These are phyloP conservation scores for Cremastinae sp. DNA, from an alignment of 2,888 invertebrate species.

Conservation along the genomic window DNA sequence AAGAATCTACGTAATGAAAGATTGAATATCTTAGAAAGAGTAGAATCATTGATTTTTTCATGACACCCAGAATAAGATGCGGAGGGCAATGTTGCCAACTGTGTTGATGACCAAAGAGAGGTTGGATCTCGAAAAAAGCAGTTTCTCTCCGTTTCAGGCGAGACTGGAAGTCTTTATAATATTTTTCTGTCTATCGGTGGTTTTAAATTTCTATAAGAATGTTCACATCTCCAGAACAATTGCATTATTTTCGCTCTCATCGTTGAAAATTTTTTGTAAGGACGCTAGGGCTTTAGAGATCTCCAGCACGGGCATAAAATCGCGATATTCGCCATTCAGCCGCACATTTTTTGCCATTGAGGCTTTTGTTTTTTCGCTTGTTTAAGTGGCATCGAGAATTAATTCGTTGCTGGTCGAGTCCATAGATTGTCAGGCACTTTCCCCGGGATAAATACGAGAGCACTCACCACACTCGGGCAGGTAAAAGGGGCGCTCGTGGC, in stretches of 20 bases:
- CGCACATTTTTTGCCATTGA: slow-evolving; percentile 21
- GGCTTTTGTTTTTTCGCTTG: slow-evolving; percentile 18
- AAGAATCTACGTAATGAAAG: too few relatives aligned
- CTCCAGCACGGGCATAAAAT: slow-evolving; percentile 34
- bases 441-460: slow-evolving; percentile 65
- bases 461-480: slow-evolving; percentile 78
- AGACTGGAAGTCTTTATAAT: background rate
- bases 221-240: slow-evolving; percentile 1
- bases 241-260: background rate
- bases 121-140: background rate
- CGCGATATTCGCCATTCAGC: slow-evolving; percentile 38
- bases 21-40: too few relatives aligned
- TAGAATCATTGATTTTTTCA: too few relatives aligned
- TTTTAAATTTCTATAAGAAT: slow-evolving; percentile 1
- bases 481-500: slow-evolving; percentile 77
- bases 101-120: background rate
- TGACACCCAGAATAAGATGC: too few relatives aligned
- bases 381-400: slow-evolving; percentile 64
- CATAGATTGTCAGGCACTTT: slow-evolving; percentile 72
- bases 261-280: slow-evolving; percentile 4
- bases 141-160: slow-evolving; percentile 1
- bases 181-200: background rate
- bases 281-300: slow-evolving; percentile 27
- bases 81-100: too few relatives aligned
- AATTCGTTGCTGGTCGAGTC: slow-evolving; percentile 71